These are phyloP conservation scores for Ornithoptera priamus DNA, from an alignment of 2,888 invertebrate genomes.

Conservation along the genomic window DNA sequence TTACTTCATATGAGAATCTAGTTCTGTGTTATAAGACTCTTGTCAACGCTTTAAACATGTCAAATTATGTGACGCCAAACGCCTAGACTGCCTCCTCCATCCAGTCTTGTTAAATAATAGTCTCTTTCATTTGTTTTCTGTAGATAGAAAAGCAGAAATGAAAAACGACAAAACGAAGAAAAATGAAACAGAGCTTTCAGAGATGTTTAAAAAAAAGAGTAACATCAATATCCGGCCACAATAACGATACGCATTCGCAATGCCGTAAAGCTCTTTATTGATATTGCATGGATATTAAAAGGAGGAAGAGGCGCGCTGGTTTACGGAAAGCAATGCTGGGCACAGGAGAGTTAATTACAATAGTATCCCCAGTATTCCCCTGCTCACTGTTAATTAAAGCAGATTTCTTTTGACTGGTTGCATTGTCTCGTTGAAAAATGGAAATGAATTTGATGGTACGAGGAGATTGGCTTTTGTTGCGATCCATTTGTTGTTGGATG, in stretches of 20 bases:
- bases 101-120: no score
- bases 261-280: constrained; percentile 13
- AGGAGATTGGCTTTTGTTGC: constrained; percentile 1
- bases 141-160: no score
- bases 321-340: constrained; percentile 14
- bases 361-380: constrained; percentile 15
- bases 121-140: no score
- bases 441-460: constrained; percentile 14
- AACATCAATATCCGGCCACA: constrained; percentile 16
- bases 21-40: no score
- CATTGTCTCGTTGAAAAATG: constrained; percentile 4
- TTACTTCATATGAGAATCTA: no score
- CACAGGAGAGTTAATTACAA: constrained; percentile 21
- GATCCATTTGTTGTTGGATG: no score
- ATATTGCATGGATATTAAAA: constrained; percentile 27
- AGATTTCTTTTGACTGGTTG: constrained; percentile 13
- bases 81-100: no score
- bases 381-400: constrained; percentile 21
- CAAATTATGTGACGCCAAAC: no score
- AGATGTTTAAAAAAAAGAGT: background rate
- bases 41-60: no score
- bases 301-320: background rate
- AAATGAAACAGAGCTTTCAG: no score
- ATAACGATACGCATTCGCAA: constrained; percentile 4
- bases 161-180: no score